Base-by-base conservation (phyloP, 2,113 vertebrate genomes). In the Ranitomeya imitator region DNA sequence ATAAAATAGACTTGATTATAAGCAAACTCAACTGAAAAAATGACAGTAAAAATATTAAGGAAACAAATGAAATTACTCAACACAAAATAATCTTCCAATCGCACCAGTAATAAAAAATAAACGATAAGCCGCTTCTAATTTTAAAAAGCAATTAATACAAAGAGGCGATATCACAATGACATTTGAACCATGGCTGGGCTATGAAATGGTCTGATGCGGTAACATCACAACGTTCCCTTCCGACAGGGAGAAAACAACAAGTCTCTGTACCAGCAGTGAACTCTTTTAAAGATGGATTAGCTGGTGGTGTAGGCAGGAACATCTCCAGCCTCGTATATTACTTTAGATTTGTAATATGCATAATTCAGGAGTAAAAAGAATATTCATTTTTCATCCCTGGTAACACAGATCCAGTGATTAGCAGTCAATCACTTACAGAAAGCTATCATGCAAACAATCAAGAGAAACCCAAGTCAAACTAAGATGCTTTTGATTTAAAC, bases 391-490 rank as follows among this genome's bases (percentile, higher is more conserved):
- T 84, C 80, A 88, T 88, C 63, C 81, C 45, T 65, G 31, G 60
- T 83, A 88, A 84, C 69, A 63, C 79, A 88, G 79, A 88, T 57
- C 61, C 69, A 60, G 63, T 77, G 80, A 88, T 88, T 88, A 88
- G 80, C 80, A 88, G 87, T 88, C 87, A 77, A 84, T 88, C 87
- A 88, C 69, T 83, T 76, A 83, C 69, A 83, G 79, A 83, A 83
- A 88, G 52, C 80, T 88, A 83, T 88, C 86, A 83, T 76, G 69
- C 80, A 88, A 88, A 88, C 71, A 84, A 88, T 84, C 80, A 77
- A 54, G 87, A 63, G 65, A 88, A 88, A 83, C 55, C 31, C 69
- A 88, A 84, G 73, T 78, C 80, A 84, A 77, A 79, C 71, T 85
- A 79, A 85, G 87, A 67, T 65, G 74, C 23, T 78, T 89, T 89